phyloP scores from a whole-genome alignment of 2,888 invertebrate genomes.

The Apeira syringaria region DNA sequence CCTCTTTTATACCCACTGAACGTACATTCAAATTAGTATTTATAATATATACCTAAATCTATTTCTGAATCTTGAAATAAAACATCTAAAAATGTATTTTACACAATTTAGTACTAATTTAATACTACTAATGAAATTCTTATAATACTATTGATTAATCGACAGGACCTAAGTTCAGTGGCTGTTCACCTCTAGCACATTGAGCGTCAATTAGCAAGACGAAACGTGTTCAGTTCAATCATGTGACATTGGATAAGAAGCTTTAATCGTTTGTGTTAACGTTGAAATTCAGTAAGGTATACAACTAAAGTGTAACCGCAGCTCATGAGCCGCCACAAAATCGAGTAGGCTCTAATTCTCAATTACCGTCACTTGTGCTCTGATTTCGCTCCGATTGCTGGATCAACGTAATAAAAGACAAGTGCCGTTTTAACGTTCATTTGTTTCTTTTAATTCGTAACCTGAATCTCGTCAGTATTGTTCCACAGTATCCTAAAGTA shows the following conservation, averaged over 20 bases:
- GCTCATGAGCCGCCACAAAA: constrained; percentile 38
- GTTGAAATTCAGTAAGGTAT: constrained; percentile 16
- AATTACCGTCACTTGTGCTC: constrained; percentile 33
- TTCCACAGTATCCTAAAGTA: too few relatives aligned
- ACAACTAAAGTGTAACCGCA: constrained; percentile 38
- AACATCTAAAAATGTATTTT: too few relatives aligned
- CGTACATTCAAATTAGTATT: too few relatives aligned
- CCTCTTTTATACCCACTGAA: too few relatives aligned
- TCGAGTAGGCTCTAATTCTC: constrained; percentile 40
- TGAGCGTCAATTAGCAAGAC: constrained; percentile 47
- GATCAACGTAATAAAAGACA: background rate
- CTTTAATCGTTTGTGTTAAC: constrained; percentile 14
- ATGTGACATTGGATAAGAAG: constrained; percentile 17
- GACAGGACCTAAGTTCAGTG: constrained; percentile 32
- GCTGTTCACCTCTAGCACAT: constrained; percentile 41
- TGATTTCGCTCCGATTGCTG: constrained; percentile 19
- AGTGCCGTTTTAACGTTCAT: too few relatives aligned
- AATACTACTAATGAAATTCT: too few relatives aligned
- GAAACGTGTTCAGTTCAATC: background rate
- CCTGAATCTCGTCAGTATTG: too few relatives aligned
- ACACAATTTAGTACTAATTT: too few relatives aligned
- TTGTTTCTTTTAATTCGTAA: too few relatives aligned
- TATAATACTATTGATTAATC: too few relatives aligned
- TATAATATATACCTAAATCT: too few relatives aligned
- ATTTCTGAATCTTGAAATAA: too few relatives aligned